Evolutionary conservation across 2,113 vertebrate species (phyloP), one percentile per base, ranked within the genome.

Genomic region (Delphinapterus leucas): DNA sequence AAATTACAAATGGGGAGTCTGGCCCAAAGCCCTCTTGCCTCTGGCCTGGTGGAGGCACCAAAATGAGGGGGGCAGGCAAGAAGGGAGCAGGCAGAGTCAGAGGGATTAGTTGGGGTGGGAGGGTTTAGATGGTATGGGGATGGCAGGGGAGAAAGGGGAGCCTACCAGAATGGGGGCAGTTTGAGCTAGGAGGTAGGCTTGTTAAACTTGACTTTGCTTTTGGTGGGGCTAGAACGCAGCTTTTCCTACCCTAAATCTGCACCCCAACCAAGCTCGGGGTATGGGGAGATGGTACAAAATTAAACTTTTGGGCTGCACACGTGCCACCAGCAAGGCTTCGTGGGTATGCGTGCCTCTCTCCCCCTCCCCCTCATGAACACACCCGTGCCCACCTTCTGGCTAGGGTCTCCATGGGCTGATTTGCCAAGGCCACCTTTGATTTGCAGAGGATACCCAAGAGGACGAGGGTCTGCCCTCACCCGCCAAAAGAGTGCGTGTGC

Each of bases 121-220:
- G 53, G 47, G n/a, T 26, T 82, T 79, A n/a, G 61, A 12, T 49
- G 47, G 25, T 73, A 15, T 17, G 77, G n/a, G 60, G 41, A 71
- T 28, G 90, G 71, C 58, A 92, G 88, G 93, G 98, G 44, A 96
- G 85, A 79, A 97, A 85, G 44, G 92, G 90, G 58, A 95, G 74
- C 73, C 97, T 97, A 93, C 95, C 44, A 63, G 33, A 91, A 53
- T 84, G 88, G 88, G 80, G 80, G 23, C 87, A 93, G 55, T 67
- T 73, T 41, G 76, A 88, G 74, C 97, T 96, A 94, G 92, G 38
- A 17, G 71, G 76, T 80, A 23, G 95, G 97, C 97, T 98, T 98
- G 93, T 96, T 98, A 98, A 98, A 98, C 98, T 98, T 99, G 98
- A 99, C 98, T 98, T 99, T 98, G 98, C 85, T 77, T 96, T 92